Evolutionary conservation across 2,888 invertebrate genomes (phyloP).

Genomic region (Orthosia gracilis): DNA sequence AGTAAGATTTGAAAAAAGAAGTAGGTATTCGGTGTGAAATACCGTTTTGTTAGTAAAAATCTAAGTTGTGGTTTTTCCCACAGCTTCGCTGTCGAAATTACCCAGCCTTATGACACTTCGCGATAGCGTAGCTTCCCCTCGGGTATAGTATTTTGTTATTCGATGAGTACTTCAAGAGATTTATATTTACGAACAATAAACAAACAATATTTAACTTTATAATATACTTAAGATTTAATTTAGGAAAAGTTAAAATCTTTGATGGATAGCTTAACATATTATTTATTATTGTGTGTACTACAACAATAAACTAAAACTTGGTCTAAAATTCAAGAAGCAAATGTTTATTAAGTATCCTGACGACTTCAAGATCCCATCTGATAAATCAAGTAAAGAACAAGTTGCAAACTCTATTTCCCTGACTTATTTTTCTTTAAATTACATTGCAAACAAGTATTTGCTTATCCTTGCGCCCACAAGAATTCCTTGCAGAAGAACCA

Average conservation of each 20-base stretch:
- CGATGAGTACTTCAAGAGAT: no score
- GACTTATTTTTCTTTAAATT: conserved; percentile 62
- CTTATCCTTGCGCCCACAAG: neutral
- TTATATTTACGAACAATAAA: no score
- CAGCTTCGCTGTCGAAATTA: no score
- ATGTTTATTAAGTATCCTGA: neutral
- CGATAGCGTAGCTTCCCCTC: no score
- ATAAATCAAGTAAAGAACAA: conserved; percentile 45
- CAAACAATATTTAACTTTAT: no score
- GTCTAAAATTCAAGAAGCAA: neutral
- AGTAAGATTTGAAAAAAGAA: neutral
- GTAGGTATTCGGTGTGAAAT: neutral
- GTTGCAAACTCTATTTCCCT: conserved; percentile 48
- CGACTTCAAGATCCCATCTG: conserved; percentile 6
- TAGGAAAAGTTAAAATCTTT: neutral
- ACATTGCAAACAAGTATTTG: conserved; percentile 44
- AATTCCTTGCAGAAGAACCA: no score
- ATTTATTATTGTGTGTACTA: no score
- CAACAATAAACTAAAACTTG: no score
- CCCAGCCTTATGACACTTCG: no score
- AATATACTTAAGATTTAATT: no score
- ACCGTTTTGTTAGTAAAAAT: neutral
- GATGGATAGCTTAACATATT: neutral
- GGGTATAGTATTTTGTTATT: no score
- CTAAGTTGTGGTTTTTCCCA: neutral